Percentiles rank a stretch among this genome's conserved stretches.
Conservation (phyloP, 2,113 vertebrate species). For the Thamnophis sirtalis region DNA sequence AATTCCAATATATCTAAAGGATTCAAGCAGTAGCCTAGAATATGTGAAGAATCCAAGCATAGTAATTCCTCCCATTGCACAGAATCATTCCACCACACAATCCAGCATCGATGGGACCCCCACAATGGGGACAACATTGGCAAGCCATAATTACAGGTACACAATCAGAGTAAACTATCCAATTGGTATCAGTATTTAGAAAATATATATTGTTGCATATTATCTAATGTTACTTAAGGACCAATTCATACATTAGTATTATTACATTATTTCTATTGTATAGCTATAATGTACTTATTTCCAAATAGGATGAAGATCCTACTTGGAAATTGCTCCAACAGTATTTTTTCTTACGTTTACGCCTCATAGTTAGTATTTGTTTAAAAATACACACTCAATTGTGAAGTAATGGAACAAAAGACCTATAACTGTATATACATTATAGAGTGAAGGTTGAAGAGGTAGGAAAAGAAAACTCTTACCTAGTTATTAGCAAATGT, state of each 20-base stretch:
- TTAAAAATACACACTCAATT: neutral
- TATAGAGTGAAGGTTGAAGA: neutral
- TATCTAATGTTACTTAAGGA: neutral
- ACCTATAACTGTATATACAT: neutral
- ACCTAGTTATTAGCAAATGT: neutral
- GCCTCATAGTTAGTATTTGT: neutral
- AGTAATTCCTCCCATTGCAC: slow-evolving; percentile 65
- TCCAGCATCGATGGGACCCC: slow-evolving; percentile 25
- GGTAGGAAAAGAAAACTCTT: neutral
- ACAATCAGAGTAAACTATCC: neutral
- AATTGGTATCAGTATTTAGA: neutral
- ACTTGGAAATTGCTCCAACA: neutral
- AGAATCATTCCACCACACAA: slow-evolving; percentile 49
- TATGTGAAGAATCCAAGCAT: slow-evolving; percentile 38
- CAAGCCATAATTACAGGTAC: slow-evolving; percentile 71
- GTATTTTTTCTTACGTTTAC: neutral
- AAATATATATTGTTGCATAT: neutral
- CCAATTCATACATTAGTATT: neutral
- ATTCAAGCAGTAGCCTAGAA: slow-evolving; percentile 57
- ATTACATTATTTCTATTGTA: neutral
- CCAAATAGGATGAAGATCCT: neutral
- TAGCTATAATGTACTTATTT: neutral
- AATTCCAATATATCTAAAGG: slow-evolving; percentile 50
- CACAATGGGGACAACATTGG: slow-evolving; percentile 49
- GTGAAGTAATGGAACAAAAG: neutral